These are phyloP conservation scores for Orientallactaga bullata DNA, from an alignment of 2,113 vertebrate genomes.

Conservation along the genomic window DNA sequence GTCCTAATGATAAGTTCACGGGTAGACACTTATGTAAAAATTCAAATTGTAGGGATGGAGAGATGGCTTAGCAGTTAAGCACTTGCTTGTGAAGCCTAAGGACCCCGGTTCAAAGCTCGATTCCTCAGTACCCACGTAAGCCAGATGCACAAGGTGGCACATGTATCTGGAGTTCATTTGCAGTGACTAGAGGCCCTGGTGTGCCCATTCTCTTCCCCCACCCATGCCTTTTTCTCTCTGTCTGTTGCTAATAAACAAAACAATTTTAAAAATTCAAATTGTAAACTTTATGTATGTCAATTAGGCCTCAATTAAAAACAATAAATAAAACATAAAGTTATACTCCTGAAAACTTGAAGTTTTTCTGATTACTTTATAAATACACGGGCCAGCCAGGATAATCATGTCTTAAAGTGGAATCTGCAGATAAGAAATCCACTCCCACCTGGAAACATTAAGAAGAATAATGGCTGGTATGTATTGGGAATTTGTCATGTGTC, in stretches of 20 bases:
- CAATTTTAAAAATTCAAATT: no score
- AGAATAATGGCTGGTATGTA: not conserved
- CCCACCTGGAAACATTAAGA: not conserved
- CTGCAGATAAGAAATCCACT: not conserved
- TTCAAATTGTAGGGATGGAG: not conserved
- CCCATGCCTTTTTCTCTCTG: no score
- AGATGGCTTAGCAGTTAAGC: no score
- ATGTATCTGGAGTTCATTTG: no score
- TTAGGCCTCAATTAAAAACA: not conserved
- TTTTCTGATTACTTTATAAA: not conserved
- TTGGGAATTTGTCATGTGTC: not conserved
- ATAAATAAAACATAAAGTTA: not conserved
- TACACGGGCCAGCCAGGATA: not conserved
- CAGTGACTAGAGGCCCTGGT: no score
- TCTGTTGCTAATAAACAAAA: no score
- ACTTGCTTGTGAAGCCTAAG: no score
- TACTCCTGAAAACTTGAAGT: not conserved
- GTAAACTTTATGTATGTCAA: not conserved
- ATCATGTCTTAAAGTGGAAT: not conserved
- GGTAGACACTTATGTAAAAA: not conserved
- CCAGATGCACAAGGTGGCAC: no score
- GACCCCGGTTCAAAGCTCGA: no score
- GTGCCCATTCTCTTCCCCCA: no score
- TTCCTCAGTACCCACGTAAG: no score
- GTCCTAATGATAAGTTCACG: not conserved